Percentiles rank a stretch among this genome's conserved stretches.
Conservation (phyloP, 2,797 vertebrate genomes). For the Cyprinodon diabolis region DNA sequence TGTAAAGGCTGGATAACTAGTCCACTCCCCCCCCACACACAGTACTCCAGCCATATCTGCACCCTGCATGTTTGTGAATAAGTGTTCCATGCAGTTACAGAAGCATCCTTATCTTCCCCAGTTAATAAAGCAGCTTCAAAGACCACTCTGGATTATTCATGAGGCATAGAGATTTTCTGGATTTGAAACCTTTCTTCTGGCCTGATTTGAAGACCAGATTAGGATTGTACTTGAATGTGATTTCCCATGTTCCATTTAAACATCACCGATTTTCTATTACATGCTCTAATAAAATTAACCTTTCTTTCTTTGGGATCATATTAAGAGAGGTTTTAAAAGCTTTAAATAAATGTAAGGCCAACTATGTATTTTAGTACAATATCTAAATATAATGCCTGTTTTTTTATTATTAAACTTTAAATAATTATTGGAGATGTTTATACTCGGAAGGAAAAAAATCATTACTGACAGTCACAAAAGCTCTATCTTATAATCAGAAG, state of each 20-base stretch:
- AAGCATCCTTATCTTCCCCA: constrained; percentile 35
- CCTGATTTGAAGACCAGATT: too few relatives aligned
- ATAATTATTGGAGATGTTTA: background rate
- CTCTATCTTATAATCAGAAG: background rate
- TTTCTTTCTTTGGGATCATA: background rate
- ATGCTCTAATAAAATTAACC: background rate
- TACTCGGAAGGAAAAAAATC: background rate
- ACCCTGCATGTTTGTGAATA: constrained; percentile 32
- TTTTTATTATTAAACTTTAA: background rate
- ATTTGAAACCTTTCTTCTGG: too few relatives aligned
- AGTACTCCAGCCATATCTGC: constrained; percentile 40
- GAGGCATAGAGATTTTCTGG: constrained; percentile 11
- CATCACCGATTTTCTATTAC: background rate
- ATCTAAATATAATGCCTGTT: background rate
- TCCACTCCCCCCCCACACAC: constrained; percentile 53
- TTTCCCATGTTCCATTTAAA: constrained; percentile 21
- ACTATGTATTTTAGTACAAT: too few relatives aligned
- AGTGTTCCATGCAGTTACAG: constrained; percentile 18
- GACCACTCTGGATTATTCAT: constrained; percentile 20
- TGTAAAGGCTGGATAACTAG: constrained; percentile 54
- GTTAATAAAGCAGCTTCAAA: constrained; percentile 55
- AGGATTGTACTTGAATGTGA: background rate
- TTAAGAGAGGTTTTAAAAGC: too few relatives aligned
- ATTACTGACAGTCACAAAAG: background rate
- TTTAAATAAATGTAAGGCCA: too few relatives aligned